Evolutionary conservation across 2,888 invertebrate genomes (phyloP), one percentile per base, ranked within the genome.

Genomic region (Nomada flava): DNA sequence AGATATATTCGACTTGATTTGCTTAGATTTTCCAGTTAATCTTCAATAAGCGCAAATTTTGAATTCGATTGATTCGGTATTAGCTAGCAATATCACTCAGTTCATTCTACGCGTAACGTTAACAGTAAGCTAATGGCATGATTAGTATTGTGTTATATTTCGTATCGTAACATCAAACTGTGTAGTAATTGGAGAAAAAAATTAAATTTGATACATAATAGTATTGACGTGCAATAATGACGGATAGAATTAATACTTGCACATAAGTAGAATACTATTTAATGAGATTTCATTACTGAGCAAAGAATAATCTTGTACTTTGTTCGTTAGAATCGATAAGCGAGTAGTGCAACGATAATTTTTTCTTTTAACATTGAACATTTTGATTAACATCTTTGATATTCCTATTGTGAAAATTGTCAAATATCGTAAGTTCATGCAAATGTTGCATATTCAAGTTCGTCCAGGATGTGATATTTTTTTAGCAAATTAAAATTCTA

Each of bases 401-500:
- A 13, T 7, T 64, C 18, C 15, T 11, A 42, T n/a, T 18, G 23
- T 59, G 2, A 9, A 18, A 23, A 63, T 23, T 10, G 4, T 64
- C 47, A 0, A 57, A 47, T 36, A 59, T 73, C 36, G 9, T 62
- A 26, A 20, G 3, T 42, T 60, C 4, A 20, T 44, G 23, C 42
- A 20, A 18, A 13, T 29, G 26, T 26, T 11, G 9, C 11, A 44
- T 7, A 44, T 44, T 44, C 44, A 44, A 10, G 79, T 79, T 79
- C 79, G 79, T 79, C 79, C 79, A 78, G 79, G 59, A 70, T 77
- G 63, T 36, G 44, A 63, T 52, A 52, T 44, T 29, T 52, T 79
- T 78, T 20, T 65, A 79, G 26, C 29, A 23, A 36, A 72, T 36
- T 71, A 65, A 53, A 59, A 36, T 70, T 69, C 18, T 47, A 13